A percentile compares a stretch with the other conserved stretches of the same genome.
Evolutionary conservation across 2,888 invertebrate genomes (phyloP).

Genomic region (Nomada flava): DNA sequence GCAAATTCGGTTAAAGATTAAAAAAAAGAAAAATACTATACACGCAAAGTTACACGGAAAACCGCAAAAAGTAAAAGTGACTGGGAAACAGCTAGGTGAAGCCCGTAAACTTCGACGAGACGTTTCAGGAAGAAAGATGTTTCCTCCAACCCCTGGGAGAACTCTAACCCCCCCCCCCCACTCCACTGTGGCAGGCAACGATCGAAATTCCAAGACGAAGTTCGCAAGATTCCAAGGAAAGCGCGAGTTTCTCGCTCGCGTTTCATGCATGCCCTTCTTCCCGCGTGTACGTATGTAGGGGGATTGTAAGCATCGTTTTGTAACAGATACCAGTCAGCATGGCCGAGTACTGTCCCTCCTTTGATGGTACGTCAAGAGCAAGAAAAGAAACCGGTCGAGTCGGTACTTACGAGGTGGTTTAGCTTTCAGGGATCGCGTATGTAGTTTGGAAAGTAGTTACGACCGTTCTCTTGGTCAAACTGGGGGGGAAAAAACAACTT

Average conservation of each 20-base stretch:
- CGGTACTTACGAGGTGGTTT: constrained; percentile 69
- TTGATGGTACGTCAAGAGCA: constrained; percentile 55
- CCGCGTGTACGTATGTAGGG: constrained; percentile 21
- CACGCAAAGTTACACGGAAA: constrained; percentile 13
- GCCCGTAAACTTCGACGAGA: constrained; percentile 44
- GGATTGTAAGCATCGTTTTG: constrained; percentile 58
- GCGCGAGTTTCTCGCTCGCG: constrained; percentile 40
- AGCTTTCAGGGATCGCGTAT: constrained; percentile 56
- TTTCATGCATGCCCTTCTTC: constrained; percentile 36
- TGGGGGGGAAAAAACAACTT: constrained; percentile 12
- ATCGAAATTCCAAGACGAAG: constrained; percentile 57
- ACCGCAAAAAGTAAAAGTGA: constrained; percentile 53
- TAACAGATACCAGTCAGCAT: constrained; percentile 56
- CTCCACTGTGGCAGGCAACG: constrained; percentile 9
- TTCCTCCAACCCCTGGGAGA: constrained; percentile 7
- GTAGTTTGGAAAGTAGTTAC: constrained; percentile 49
- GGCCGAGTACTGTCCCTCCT: constrained; percentile 55
- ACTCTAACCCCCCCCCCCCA: neutral
- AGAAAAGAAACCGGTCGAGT: constrained; percentile 74
- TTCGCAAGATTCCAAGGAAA: constrained; percentile 53
- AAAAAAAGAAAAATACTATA: neutral
- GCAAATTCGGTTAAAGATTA: neutral
- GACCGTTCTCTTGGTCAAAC: constrained; percentile 22
- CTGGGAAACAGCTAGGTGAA: constrained; percentile 31
- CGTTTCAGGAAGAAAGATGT: constrained; percentile 52